Conservation (phyloP, 2,113 vertebrate species). For the Rostratula benghalensis region DNA sequence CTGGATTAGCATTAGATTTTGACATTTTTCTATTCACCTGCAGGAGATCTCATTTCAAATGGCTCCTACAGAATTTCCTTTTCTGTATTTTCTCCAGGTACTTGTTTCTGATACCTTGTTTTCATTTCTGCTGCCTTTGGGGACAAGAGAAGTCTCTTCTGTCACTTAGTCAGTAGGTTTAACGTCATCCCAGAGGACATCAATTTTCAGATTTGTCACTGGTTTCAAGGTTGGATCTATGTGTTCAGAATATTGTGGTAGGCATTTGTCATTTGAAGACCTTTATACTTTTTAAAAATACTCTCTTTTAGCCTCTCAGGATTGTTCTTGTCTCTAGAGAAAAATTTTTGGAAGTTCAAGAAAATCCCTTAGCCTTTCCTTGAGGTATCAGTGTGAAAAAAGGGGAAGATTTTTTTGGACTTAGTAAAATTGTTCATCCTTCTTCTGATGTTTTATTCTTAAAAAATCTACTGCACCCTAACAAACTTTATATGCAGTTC, state of each 20-base stretch:
- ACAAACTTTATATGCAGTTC: neutral
- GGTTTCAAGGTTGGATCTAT: neutral
- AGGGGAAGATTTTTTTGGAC: neutral
- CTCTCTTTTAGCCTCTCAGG: neutral
- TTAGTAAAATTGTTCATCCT: constrained; percentile 11
- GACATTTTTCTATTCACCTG: neutral
- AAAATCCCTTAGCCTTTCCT: constrained; percentile 43
- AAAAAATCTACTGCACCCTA: neutral
- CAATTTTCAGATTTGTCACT: neutral
- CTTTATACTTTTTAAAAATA: neutral
- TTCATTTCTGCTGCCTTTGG: neutral
- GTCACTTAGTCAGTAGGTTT: constrained; percentile 6
- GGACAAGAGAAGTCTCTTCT: neutral
- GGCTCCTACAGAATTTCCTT: neutral
- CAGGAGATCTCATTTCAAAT: neutral
- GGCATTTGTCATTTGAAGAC: neutral
- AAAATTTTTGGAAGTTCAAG: constrained; percentile 23
- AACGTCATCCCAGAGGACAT: neutral
- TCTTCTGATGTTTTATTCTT: constrained; percentile 42
- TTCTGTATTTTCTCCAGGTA: constrained; percentile 27
- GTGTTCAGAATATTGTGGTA: neutral
- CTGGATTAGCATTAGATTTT: neutral
- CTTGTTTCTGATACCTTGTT: constrained; percentile 1
- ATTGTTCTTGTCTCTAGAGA: constrained; percentile 19
- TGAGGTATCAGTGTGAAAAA: constrained; percentile 25